Evolutionary conservation across 2,113 vertebrate genomes (phyloP).

Genomic region (Carettochelys insculpta): DNA sequence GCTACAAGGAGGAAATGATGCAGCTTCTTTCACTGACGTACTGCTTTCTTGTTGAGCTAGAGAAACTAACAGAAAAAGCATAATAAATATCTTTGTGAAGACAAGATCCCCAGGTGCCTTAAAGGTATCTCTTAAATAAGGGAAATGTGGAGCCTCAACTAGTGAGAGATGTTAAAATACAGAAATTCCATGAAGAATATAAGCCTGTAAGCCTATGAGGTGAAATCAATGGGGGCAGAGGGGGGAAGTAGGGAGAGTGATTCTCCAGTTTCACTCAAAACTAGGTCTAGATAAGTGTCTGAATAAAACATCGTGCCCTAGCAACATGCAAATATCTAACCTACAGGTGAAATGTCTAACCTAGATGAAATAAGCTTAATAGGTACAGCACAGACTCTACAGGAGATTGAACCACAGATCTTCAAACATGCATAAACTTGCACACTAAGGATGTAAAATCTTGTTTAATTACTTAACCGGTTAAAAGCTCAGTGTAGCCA

Average conservation of each 20-base stretch:
- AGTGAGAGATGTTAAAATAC: not conserved
- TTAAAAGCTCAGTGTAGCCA: too few relatives aligned
- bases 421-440: fast-evolving
- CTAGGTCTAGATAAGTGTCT: not conserved
- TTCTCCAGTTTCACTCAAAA: not conserved
- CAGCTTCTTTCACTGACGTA: not conserved
- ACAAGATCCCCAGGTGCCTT: not conserved
- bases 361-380: not conserved
- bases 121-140: not conserved
- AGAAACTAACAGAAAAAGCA: not conserved
- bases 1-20: not conserved
- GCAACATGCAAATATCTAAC: not conserved
- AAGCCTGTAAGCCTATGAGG: not conserved
- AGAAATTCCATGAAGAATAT: not conserved
- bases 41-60: constrained; percentile 13
- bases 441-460: too few relatives aligned
- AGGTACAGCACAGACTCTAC: not conserved
- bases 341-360: fast-evolving
- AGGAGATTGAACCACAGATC: not conserved
- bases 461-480: too few relatives aligned
- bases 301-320: not conserved
- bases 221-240: not conserved
- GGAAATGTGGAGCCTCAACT: not conserved
- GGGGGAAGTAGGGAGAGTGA: fast-evolving
- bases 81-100: not conserved